Percentiles rank a stretch among this genome's conserved stretches.
Evolutionary conservation across 2,113 vertebrate genomes (phyloP).

Genomic region (Vanacampus margaritifer): DNA sequence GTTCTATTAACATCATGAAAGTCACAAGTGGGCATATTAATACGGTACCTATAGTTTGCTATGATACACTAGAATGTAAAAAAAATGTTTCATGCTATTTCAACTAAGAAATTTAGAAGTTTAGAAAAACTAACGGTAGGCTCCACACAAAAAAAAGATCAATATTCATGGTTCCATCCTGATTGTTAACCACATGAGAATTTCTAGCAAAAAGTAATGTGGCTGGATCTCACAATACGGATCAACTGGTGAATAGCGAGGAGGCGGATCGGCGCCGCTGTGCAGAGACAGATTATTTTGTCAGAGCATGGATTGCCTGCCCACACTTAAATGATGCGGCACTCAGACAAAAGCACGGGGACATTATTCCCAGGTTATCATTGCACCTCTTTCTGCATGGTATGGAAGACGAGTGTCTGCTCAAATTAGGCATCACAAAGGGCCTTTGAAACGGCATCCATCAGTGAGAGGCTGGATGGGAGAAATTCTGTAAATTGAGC

Average conservation of each 20-base stretch:
- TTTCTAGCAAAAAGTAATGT: conserved; percentile 34
- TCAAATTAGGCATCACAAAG: conserved; percentile 32
- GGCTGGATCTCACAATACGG: conserved; percentile 35
- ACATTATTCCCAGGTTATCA: conserved; percentile 49
- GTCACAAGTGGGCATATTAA: too few species aligned
- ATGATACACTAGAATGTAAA: too few species aligned
- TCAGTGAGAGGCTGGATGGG: conserved; percentile 4
- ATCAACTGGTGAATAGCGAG: conserved; percentile 49
- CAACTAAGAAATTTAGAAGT: background rate
- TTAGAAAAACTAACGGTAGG: background rate
- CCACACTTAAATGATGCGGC: conserved; percentile 36
- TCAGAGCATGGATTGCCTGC: conserved; percentile 52
- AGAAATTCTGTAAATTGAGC: background rate
- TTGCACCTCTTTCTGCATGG: conserved; percentile 25
- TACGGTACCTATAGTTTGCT: background rate
- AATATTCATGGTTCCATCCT: conserved; percentile 29
- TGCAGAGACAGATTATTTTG: conserved; percentile 60
- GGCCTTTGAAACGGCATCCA: conserved; percentile 25
- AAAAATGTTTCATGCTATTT: too few species aligned
- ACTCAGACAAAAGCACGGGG: conserved; percentile 43
- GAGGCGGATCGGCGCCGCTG: conserved; percentile 50
- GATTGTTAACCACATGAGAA: conserved; percentile 35
- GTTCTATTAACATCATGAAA: background rate
- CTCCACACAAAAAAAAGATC: conserved; percentile 5
- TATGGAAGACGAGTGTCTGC: conserved; percentile 4